These are phyloP conservation scores for Mythimna pallens DNA, from an alignment of 2,888 invertebrate species.

Conservation along the genomic window DNA sequence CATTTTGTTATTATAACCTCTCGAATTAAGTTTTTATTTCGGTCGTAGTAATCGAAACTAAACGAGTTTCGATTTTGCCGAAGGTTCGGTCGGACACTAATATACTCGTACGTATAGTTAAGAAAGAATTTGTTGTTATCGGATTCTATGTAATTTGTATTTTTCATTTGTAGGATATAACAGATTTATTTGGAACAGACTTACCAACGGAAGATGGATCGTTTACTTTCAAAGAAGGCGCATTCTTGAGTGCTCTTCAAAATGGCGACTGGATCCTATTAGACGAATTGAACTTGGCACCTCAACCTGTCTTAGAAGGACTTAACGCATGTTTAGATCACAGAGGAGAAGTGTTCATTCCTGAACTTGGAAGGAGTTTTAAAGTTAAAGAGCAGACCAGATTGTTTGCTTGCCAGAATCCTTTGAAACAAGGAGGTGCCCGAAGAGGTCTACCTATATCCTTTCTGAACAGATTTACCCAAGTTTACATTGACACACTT, in stretches of 20 bases:
- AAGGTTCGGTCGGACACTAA: too few relatives aligned
- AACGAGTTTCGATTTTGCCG: too few relatives aligned
- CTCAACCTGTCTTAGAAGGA: slow-evolving; percentile 99
- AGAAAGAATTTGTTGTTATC: background rate
- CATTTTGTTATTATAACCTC: too few relatives aligned
- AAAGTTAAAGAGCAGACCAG: slow-evolving; percentile 94
- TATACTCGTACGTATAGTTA: too few relatives aligned
- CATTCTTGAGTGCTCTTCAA: slow-evolving; percentile 97
- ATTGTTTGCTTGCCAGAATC: slow-evolving; percentile 99
- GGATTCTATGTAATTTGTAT: slow-evolving; percentile 5
- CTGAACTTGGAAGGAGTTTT: slow-evolving; percentile 97
- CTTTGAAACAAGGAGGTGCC: slow-evolving; percentile 98
- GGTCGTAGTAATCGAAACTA: too few relatives aligned
- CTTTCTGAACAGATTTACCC: slow-evolving; percentile 99
- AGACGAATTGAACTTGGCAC: slow-evolving; percentile 99
- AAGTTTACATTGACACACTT: slow-evolving; percentile 93
- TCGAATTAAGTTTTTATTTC: too few relatives aligned
- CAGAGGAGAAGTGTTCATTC: slow-evolving; percentile 98
- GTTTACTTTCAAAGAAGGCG: slow-evolving; percentile 99
- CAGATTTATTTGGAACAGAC: slow-evolving; percentile 99
- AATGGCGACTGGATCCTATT: slow-evolving; percentile 98
- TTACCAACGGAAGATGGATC: slow-evolving; percentile 98
- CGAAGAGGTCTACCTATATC: slow-evolving; percentile 98
- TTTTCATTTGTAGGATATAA: slow-evolving; percentile 93
- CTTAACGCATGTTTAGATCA: slow-evolving; percentile 99